These are phyloP conservation scores for Philhelius pedissequus DNA, from an alignment of 2,888 invertebrate species.

Conservation along the genomic window DNA sequence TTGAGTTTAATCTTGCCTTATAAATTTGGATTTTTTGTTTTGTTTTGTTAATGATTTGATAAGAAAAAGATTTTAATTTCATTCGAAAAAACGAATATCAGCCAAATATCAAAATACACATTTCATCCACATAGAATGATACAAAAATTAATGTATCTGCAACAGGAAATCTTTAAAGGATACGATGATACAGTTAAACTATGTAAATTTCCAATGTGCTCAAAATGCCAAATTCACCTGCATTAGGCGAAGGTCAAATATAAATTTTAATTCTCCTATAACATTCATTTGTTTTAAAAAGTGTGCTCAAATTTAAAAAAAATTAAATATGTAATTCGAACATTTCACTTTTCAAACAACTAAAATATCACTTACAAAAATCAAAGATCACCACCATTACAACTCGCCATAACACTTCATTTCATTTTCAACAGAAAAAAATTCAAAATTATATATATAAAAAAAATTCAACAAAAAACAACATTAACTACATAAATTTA, in stretches of 20 bases:
- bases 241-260: background rate
- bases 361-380: slow-evolving; percentile 32
- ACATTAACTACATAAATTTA: slow-evolving; percentile 64
- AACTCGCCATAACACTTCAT: slow-evolving; percentile 52
- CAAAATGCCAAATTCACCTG: background rate
- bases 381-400: slow-evolving; percentile 26
- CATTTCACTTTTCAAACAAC: slow-evolving; percentile 51
- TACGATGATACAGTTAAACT: background rate
- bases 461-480: slow-evolving; percentile 68
- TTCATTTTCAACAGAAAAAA: slow-evolving; percentile 58
- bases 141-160: background rate
- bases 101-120: background rate
- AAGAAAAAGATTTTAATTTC: background rate
- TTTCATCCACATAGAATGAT: background rate
- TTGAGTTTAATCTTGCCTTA: too few species aligned
- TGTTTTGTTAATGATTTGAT: too few species aligned
- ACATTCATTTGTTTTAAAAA: slow-evolving; percentile 11
- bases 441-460: slow-evolving; percentile 59
- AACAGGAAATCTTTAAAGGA: background rate
- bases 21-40: too few species aligned
- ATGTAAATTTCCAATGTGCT: background rate
- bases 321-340: slow-evolving; percentile 10
- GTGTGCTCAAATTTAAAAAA: background rate
- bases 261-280: background rate
- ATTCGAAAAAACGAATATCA: background rate